Evolutionary conservation across 2,797 vertebrate species (phyloP), one percentile per base, ranked within the genome.

Genomic region (Sebastes wilsoni): DNA sequence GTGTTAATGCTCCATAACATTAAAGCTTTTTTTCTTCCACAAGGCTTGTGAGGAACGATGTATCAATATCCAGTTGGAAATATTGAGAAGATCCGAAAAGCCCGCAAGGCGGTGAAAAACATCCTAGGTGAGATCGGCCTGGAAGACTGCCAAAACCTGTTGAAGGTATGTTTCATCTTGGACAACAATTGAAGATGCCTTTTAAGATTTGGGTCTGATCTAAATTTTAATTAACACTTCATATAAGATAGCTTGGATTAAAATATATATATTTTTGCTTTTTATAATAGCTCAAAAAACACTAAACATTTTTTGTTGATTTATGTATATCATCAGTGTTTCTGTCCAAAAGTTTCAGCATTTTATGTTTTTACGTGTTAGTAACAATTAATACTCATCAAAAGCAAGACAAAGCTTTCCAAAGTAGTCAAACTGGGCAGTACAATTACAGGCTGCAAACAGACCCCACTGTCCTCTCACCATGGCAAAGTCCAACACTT

Each of bases 41-140:
- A 79, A 91, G 95, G 93, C 92, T 84, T 84, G 87, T 46, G 46
- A 74, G 79, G 90, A 95, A 97, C 91, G 91, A 99, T 99, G 99
- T 99, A 98, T 97, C 99, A 99, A 94, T 91, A 97, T 93, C 98
- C 99, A 69, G 97, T 99, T 88, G 96, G 95, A 93, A 99, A 97
- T 88, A 93, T 99, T 89, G 98, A 99, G 83, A 99, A 95, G 93
- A 97, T 99, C 90, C 95, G 99, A 90, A 98, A 97, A 95, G 96
- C 97, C 30, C 96, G 99, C 54, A 98, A 96, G 91, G 97, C 96
- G 70, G 98, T 99, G 83, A 99, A 99, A 91, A 94, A 93, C 73
- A 97, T 99, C 89, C 95, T 99, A 49, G 90, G 95, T 89, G 97
- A 99, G 81, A 96, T 99, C 74, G 99, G 99, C n/a, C 96, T 98